A percentile compares a stretch with the other conserved stretches of the same genome.
phyloP scores from a whole-genome alignment of 2,797 vertebrate genomes.

The Mus spretus region DNA sequence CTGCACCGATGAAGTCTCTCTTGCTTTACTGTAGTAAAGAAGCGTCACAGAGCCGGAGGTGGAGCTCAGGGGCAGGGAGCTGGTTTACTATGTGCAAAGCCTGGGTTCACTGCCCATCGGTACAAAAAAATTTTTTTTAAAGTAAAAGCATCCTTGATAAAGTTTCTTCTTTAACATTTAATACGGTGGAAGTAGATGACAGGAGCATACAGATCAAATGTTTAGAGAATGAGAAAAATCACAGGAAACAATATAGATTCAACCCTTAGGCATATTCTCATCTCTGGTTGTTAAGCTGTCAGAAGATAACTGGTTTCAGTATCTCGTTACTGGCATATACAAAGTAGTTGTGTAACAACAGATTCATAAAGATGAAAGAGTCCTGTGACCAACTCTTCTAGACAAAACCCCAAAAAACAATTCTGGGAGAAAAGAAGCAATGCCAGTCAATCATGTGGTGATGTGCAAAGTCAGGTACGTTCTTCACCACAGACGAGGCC shows the following conservation, averaged over 20 bases:
- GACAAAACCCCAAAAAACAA: constrained; percentile 35
- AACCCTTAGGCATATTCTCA: constrained; percentile 54
- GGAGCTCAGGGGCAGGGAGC: background rate
- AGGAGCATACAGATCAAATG: constrained; percentile 28
- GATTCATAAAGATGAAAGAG: constrained; percentile 10
- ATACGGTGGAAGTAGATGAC: background rate
- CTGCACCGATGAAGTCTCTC: background rate
- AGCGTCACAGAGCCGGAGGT: background rate
- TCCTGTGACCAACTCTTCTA: background rate
- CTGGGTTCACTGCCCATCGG: background rate
- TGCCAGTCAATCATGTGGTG: background rate
- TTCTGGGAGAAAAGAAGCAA: background rate
- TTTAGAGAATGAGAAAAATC: constrained; percentile 46
- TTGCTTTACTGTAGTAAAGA: background rate
- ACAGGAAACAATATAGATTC: background rate
- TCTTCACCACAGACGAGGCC: constrained; percentile 4
- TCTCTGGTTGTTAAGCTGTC: background rate
- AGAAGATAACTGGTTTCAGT: background rate
- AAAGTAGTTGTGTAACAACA: background rate
- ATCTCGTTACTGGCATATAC: constrained; percentile 13
- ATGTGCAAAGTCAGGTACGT: constrained; percentile 45
- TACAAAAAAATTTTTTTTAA: background rate
- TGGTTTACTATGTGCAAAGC: background rate
- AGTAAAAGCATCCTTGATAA: background rate
- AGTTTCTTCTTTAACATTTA: constrained; percentile 14